Evolutionary conservation across 2,797 vertebrate species (phyloP).

Genomic region (Muraenolepis orangiensis): DNA sequence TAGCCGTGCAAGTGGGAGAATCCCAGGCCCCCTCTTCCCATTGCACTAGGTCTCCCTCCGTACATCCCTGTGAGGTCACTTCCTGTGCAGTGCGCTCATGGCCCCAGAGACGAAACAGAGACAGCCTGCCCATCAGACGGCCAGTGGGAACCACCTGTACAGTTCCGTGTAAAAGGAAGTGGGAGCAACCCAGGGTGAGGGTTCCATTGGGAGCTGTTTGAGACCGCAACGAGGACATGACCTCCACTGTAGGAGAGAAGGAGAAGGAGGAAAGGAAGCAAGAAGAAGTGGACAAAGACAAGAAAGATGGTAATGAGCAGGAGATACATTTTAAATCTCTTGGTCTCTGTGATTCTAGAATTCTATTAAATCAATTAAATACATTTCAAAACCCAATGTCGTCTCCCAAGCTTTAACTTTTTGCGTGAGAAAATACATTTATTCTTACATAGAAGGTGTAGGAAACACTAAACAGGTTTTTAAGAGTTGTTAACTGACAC

Average conservation of each 20-base stretch:
- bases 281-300: no score
- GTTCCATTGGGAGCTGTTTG: slow-evolving; percentile 56
- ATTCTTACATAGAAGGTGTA: no score
- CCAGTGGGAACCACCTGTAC: slow-evolving; percentile 13
- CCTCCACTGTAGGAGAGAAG: slow-evolving; percentile 3
- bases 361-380: no score
- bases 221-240: not conserved
- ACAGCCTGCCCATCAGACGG: slow-evolving; percentile 48
- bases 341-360: not conserved
- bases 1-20: slow-evolving; percentile 19
- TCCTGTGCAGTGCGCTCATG: slow-evolving; percentile 44
- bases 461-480: no score
- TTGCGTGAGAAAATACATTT: no score
- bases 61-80: slow-evolving; percentile 54
- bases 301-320: no score
- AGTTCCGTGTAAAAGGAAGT: slow-evolving; percentile 15
- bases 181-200: slow-evolving; percentile 65
- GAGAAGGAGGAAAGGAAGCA: not conserved
- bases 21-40: slow-evolving; percentile 69
- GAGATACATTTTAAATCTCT: no score
- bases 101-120: slow-evolving; percentile 74
- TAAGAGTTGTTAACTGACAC: no score
- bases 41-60: slow-evolving; percentile 68
- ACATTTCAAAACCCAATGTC: no score
- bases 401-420: no score